Evolutionary conservation across 2,888 invertebrate genomes (phyloP).

Genomic region (Tolmerus cingulatus): DNA sequence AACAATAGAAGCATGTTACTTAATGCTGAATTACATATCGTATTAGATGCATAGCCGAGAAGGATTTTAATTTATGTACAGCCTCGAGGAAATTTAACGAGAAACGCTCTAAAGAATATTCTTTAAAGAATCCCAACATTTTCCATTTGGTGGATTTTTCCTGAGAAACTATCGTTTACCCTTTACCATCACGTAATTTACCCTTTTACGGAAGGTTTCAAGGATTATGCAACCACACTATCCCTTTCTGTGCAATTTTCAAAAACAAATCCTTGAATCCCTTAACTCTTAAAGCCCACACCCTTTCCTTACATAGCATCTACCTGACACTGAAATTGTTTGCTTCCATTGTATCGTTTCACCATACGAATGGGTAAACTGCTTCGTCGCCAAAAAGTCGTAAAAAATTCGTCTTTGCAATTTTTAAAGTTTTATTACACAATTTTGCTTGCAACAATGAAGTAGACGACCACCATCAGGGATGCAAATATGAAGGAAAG

Average conservation of each 20-base stretch:
- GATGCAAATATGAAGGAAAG: background rate
- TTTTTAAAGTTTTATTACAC: background rate
- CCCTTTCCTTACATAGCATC: background rate
- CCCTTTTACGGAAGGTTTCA: background rate
- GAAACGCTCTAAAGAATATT: background rate
- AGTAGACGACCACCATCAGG: background rate
- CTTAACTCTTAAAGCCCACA: background rate
- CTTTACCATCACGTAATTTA: background rate
- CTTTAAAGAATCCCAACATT: background rate
- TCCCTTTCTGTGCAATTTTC: background rate
- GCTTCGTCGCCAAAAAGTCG: background rate
- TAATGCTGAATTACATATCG: background rate
- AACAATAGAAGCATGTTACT: constrained; percentile 10
- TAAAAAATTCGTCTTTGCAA: background rate
- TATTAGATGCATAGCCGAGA: background rate
- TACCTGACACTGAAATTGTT: background rate
- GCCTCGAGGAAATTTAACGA: background rate
- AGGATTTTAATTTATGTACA: background rate
- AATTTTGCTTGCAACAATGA: background rate
- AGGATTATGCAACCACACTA: background rate
- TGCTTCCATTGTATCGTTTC: background rate
- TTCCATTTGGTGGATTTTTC: background rate
- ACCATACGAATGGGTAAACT: background rate
- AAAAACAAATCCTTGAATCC: background rate
- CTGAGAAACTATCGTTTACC: background rate